phyloP scores from a whole-genome alignment of 2,888 invertebrate genomes.

The Epinotia nisella region DNA sequence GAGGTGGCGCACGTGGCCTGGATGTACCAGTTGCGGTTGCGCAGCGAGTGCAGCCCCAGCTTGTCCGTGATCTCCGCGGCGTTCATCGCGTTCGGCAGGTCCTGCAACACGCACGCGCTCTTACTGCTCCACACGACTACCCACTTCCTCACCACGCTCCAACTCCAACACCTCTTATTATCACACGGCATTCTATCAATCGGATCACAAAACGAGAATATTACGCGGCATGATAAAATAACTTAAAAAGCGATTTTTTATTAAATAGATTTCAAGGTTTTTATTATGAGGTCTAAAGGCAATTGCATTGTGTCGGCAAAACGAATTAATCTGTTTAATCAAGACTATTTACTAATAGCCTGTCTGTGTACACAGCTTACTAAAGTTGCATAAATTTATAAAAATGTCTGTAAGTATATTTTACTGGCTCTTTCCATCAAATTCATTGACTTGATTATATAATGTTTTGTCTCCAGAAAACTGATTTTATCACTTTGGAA shows the following conservation, averaged over 20 bases:
- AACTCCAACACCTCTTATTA: background rate
- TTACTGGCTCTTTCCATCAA: too few species aligned
- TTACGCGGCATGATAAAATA: background rate
- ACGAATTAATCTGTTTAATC: too few species aligned
- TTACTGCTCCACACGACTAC: background rate
- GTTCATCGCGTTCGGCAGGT: constrained; percentile 99
- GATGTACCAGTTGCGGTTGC: constrained; percentile 99
- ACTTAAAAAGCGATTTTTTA: background rate
- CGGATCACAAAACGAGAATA: background rate
- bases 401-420: too few species aligned
- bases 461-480: background rate
- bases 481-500: background rate
- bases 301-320: too few species aligned
- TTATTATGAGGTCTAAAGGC: too few species aligned
- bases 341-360: too few species aligned
- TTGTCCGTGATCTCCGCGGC: constrained; percentile 99
- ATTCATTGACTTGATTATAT: too few species aligned
- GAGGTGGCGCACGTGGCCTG: constrained; percentile 99
- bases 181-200: background rate
- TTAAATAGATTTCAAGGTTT: too few species aligned
- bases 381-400: too few species aligned
- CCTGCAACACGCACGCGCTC: constrained; percentile 85
- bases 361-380: too few species aligned
- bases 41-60: constrained; percentile 98
- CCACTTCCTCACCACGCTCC: background rate